Conservation (phyloP, 64 coral and sea anemone species). For the Pocillopora verrucosa region DNA sequence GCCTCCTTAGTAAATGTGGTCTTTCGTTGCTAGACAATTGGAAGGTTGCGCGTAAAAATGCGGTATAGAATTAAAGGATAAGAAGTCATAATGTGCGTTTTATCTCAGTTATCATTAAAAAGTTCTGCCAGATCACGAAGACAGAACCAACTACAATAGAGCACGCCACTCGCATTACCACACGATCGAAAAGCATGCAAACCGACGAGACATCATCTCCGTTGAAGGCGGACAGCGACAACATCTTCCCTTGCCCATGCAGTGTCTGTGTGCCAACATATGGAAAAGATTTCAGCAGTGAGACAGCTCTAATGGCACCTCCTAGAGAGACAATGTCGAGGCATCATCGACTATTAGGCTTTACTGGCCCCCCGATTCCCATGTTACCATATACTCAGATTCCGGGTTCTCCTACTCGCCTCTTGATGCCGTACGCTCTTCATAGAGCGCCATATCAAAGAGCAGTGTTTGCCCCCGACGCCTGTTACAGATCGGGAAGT, state of each 20-base stretch:
- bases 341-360: not conserved
- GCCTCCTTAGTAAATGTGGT: not conserved
- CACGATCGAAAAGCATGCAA: not conserved
- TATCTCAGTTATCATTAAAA: not conserved
- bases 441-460: not conserved
- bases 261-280: not conserved
- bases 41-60: conserved; percentile 1
- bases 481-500: not conserved
- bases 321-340: not conserved
- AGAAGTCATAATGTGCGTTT: not conserved
- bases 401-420: not conserved
- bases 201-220: not conserved
- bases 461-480: not conserved
- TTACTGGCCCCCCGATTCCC: not conserved
- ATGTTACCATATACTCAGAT: not conserved
- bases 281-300: conserved; percentile 1
- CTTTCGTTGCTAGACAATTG: conserved; percentile 24
- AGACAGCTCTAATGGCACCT: not conserved
- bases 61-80: conserved; percentile 12
- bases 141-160: not conserved
- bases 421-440: not conserved
- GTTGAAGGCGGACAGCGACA: not conserved
- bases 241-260: not conserved
- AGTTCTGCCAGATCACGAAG: not conserved
- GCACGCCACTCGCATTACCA: not conserved